A percentile compares a stretch with the other conserved stretches of the same genome.
These are phyloP conservation scores for Scotopteryx bipunctaria DNA, from an alignment of 2,888 invertebrate genomes.

Conservation along the genomic window DNA sequence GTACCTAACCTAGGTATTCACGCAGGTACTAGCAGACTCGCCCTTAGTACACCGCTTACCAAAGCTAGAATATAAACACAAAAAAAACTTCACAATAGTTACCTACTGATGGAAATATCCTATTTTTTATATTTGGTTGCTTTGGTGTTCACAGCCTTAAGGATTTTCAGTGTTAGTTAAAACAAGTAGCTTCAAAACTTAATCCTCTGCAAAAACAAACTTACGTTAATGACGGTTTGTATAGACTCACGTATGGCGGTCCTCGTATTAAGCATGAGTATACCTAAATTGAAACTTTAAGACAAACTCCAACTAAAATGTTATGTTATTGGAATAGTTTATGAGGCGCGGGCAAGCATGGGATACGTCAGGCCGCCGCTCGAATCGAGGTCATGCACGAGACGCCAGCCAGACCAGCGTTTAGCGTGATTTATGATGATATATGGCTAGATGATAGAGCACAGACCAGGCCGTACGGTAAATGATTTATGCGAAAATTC, in stretches of 20 bases:
- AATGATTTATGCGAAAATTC: slow-evolving; percentile 48
- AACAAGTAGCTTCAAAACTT: no score
- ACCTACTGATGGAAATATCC: no score
- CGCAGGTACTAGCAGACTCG: no score
- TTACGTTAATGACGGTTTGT: no score
- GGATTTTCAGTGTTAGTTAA: no score
- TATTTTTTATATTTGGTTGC: no score
- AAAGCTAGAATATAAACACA: no score
- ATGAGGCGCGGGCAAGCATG: slow-evolving; percentile 38
- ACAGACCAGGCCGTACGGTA: slow-evolving; percentile 42
- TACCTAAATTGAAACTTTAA: slow-evolving; percentile 4
- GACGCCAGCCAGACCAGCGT: slow-evolving; percentile 53
- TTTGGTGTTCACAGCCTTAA: no score
- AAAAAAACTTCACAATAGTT: no score
- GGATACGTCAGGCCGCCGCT: slow-evolving; percentile 45
- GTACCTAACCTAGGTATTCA: no score
- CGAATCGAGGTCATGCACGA: slow-evolving; percentile 53
- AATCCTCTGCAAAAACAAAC: no score
- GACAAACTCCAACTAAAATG: slow-evolving; percentile 10
- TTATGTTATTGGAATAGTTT: slow-evolving; percentile 25
- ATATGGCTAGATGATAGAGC: slow-evolving; percentile 59
- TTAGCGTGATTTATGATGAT: slow-evolving; percentile 72
- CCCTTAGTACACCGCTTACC: no score
- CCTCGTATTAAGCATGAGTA: not conserved
- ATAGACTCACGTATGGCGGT: not conserved